A percentile compares a stretch with the other conserved stretches of the same genome.
These are phyloP conservation scores for Lepetodrilus schrolli DNA, from an alignment of 2,888 invertebrate genomes.

Conservation along the genomic window DNA sequence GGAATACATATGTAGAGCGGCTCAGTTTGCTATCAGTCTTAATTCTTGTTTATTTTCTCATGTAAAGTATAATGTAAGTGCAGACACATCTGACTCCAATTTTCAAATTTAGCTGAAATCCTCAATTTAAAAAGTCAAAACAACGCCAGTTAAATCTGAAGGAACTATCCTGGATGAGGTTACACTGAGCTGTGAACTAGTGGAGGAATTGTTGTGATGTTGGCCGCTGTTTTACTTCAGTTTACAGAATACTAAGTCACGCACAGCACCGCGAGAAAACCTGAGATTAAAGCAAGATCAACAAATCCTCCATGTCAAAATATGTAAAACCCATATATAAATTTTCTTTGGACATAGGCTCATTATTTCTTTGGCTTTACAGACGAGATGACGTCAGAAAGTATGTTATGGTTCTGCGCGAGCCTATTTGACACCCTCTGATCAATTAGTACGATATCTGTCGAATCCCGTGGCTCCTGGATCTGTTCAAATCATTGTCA, in stretches of 20 bases:
- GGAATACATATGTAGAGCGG: no score
- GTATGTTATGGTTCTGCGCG: neutral
- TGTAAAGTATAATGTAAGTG: neutral
- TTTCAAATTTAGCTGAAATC: conserved; percentile 14
- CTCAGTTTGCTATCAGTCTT: neutral
- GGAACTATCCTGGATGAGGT: conserved; percentile 1
- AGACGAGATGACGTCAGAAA: neutral
- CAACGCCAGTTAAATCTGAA: conserved; percentile 20
- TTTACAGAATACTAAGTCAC: no score
- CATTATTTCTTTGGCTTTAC: neutral
- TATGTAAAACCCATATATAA: conserved; percentile 19
- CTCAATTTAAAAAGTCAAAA: neutral
- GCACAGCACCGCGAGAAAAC: neutral
- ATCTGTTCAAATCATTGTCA: conserved; percentile 20
- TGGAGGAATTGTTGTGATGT: neutral
- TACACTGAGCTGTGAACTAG: neutral
- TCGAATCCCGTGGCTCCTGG: neutral
- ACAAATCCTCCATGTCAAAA: conserved; percentile 20
- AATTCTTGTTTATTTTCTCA: neutral
- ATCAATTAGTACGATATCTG: conserved; percentile 11
- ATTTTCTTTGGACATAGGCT: conserved; percentile 3
- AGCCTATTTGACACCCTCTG: conserved; percentile 2
- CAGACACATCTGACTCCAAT: conserved; percentile 14
- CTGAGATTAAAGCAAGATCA: conserved; percentile 8
- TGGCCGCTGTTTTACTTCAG: no score